These are phyloP conservation scores for Uloborus plumipes DNA, from an alignment of 2,888 invertebrate species.

Conservation along the genomic window DNA sequence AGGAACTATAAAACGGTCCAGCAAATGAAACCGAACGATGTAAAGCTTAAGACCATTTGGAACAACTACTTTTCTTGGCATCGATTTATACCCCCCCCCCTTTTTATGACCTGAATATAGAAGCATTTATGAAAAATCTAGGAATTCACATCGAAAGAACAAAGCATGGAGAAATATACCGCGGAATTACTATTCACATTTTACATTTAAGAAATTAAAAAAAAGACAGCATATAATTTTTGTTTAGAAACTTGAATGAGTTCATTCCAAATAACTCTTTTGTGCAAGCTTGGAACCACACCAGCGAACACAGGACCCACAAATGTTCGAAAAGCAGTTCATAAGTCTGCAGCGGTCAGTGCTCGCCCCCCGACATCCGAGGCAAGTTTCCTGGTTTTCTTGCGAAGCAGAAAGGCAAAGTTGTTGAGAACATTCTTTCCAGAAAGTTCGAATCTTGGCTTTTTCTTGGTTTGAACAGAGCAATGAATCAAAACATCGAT, in stretches of 20 bases:
- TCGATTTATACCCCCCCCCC: neutral
- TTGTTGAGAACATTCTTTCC: constrained; percentile 24
- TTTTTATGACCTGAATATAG: neutral
- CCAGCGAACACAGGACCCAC: constrained; percentile 7
- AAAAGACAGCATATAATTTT: neutral
- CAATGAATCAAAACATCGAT: constrained; percentile 48
- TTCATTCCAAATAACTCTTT: constrained; percentile 10
- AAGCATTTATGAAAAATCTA: constrained; percentile 19
- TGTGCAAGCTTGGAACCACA: constrained; percentile 1
- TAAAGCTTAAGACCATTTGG: constrained; percentile 43
- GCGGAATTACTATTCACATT: constrained; percentile 37
- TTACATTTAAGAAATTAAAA: constrained; percentile 39
- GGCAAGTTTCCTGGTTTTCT: neutral
- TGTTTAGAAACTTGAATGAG: constrained; percentile 34
- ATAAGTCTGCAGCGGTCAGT: neutral
- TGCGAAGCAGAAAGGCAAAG: constrained; percentile 44
- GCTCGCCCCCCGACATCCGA: neutral
- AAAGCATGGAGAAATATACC: constrained; percentile 35
- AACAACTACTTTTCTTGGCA: too few relatives aligned
- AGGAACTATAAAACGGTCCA: constrained; percentile 39
- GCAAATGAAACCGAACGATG: constrained; percentile 26
- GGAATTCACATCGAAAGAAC: constrained; percentile 36
- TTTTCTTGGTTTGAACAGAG: constrained; percentile 39
- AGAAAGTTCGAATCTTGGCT: constrained; percentile 24
- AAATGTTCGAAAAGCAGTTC: too few relatives aligned